Percentiles rank a stretch among this genome's conserved stretches.
These are phyloP conservation scores for Ypsolopha scabrella DNA, from an alignment of 2,888 invertebrate genomes.

Conservation along the genomic window DNA sequence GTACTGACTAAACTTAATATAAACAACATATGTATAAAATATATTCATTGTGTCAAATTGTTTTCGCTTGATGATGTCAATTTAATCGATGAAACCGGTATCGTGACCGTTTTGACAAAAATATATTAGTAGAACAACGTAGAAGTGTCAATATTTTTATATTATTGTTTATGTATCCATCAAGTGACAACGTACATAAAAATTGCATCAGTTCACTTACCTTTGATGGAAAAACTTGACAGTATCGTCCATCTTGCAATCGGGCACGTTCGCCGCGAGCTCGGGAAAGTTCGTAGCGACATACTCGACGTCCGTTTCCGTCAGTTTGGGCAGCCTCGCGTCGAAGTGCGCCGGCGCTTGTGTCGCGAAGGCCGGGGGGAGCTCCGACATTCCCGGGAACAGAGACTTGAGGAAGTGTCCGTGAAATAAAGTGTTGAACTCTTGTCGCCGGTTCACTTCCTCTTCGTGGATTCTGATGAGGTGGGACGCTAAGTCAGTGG, in stretches of 20 bases:
- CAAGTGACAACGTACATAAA: too few relatives aligned
- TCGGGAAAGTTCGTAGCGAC: constrained; percentile 77
- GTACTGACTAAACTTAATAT: too few relatives aligned
- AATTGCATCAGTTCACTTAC: constrained; percentile 21
- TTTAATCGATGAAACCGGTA: too few relatives aligned
- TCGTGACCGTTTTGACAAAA: too few relatives aligned
- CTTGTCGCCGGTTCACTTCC: constrained; percentile 82
- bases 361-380: constrained; percentile 86
- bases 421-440: constrained; percentile 82
- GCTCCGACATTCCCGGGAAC: constrained; percentile 92
- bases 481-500: constrained; percentile 83
- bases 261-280: constrained; percentile 72
- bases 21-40: too few relatives aligned
- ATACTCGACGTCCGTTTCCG: constrained; percentile 71
- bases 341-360: constrained; percentile 84
- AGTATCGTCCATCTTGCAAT: constrained; percentile 77
- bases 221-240: constrained; percentile 79
- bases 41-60: too few relatives aligned
- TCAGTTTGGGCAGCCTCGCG: constrained; percentile 75
- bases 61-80: too few relatives aligned
- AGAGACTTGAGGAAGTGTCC: constrained; percentile 87
- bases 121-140: too few relatives aligned
- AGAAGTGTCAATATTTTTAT: too few relatives aligned
- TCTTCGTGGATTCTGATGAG: constrained; percentile 84
- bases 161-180: too few relatives aligned